Base-by-base conservation (phyloP, 2,113 vertebrate species). In the Phalacrocorax aristotelis region DNA sequence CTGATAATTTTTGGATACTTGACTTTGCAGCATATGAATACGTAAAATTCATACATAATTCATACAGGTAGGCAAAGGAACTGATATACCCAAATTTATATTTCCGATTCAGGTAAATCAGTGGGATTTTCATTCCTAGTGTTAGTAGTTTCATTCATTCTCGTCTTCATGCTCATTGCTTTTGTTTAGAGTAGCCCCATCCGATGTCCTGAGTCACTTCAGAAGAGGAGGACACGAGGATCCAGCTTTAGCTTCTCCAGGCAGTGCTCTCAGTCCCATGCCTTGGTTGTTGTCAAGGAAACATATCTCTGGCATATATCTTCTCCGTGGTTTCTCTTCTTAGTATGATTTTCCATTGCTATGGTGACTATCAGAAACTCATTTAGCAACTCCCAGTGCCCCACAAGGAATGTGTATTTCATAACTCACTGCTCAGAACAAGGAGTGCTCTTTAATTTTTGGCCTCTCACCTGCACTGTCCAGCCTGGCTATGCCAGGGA, bases 361-460 rank as follows among this genome's bases (percentile, higher is more conserved):
- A 97, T 96, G 96, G 96, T 96, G 95, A 97, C 95, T 92, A 94
- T 95, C 96, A 90, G 90, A 87, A 95, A 95, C 87, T 93, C 96
- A 92, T 95, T 85, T 96, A 95, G 92, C 75, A 95, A 40, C 89
- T 96, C 94, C 78, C 76, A 61, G 52, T 68, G 91, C 83, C 66
- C 94, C 74, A 82, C 9, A 5, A 92, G 84, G 91, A 96, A 85
- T 49, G 64, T 11, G 84, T 62, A 74, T 96, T 96, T 97, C 82
- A 69, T 95, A 96, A 95, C 68, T 77, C 82, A 72, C 62, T 80
- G 78, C 46, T 85, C 36, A 72, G 84, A 91, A 87, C 1, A 19
- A 87, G 49, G 36, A 79, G 55, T 29, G 58, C 60, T 70, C 29
- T 75, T 95, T 71, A 42, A 83, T 65, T 91, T 87, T 85, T 83